Percentiles rank a stretch among this genome's conserved stretches.
Conservation (phyloP, 2,888 invertebrate species). For the Rotaria magnacalcarata region DNA sequence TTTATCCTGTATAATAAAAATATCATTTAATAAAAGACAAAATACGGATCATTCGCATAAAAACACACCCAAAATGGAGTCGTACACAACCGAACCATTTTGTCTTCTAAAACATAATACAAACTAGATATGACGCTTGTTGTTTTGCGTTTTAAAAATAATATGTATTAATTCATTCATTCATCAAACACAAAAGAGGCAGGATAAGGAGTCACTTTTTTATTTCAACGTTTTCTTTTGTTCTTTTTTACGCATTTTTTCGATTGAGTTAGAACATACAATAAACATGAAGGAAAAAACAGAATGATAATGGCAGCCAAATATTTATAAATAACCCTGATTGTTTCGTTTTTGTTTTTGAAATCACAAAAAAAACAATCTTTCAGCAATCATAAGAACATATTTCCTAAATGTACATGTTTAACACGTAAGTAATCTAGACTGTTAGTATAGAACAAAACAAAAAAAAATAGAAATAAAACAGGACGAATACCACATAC, state of each 20-base stretch:
- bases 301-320: background rate
- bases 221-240: background rate
- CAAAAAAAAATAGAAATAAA: background rate
- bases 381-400: background rate
- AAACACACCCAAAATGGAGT: constrained; percentile 10
- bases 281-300: background rate
- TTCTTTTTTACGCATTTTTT: background rate
- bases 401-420: background rate
- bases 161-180: too few relatives aligned
- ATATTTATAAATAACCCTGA: background rate
- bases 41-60: background rate
- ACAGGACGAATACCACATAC: background rate
- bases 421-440: background rate
- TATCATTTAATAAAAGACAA: background rate
- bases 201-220: background rate
- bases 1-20: background rate
- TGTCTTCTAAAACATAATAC: background rate
- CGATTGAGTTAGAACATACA: background rate
- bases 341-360: background rate
- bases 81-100: background rate
- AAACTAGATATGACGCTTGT: background rate
- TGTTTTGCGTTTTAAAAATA: too few relatives aligned
- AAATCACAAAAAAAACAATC: background rate
- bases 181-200: too few relatives aligned
- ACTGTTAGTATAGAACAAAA: background rate